Conservation (phyloP, 1,140 invertebrate species). For the Orchesella cincta region DNA sequence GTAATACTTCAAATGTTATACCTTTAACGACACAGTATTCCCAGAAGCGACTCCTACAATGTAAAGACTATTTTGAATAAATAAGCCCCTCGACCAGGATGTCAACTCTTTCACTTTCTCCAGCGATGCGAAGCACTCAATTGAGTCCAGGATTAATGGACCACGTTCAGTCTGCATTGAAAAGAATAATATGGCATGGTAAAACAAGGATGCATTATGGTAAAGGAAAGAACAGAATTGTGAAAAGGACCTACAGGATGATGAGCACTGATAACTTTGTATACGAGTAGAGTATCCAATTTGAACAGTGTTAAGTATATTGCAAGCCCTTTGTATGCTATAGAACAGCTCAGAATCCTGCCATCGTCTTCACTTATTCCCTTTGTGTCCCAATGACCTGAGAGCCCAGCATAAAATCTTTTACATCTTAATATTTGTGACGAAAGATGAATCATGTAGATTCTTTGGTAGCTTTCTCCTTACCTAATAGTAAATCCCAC, state of each 20-base stretch:
- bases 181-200: not conserved
- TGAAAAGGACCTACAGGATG: conserved; percentile 1
- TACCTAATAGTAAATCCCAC: conserved; percentile 30
- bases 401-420: not conserved
- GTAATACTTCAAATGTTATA: conserved; percentile 21
- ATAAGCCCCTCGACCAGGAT: conserved; percentile 23
- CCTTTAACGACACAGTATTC: conserved; percentile 37
- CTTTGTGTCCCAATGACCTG: conserved; percentile 32
- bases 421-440: conserved; percentile 29
- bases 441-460: not conserved
- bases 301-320: conserved; percentile 34
- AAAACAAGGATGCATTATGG: not conserved
- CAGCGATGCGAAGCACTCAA: conserved; percentile 16
- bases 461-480: no score
- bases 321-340: not conserved
- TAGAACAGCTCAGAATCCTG: conserved; percentile 20
- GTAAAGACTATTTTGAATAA: conserved; percentile 16
- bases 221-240: not conserved
- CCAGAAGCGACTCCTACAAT: conserved; percentile 30
- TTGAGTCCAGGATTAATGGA: conserved; percentile 26
- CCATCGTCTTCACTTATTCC: conserved; percentile 24
- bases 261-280: conserved; percentile 10
- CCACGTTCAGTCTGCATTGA: conserved; percentile 27
- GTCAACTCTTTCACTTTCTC: conserved; percentile 36
- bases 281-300: conserved; percentile 33